A percentile compares a stretch with the other conserved stretches of the same genome.
phyloP scores from a whole-genome alignment of 2,797 vertebrate species.

The Odontamblyopus rebecca region DNA sequence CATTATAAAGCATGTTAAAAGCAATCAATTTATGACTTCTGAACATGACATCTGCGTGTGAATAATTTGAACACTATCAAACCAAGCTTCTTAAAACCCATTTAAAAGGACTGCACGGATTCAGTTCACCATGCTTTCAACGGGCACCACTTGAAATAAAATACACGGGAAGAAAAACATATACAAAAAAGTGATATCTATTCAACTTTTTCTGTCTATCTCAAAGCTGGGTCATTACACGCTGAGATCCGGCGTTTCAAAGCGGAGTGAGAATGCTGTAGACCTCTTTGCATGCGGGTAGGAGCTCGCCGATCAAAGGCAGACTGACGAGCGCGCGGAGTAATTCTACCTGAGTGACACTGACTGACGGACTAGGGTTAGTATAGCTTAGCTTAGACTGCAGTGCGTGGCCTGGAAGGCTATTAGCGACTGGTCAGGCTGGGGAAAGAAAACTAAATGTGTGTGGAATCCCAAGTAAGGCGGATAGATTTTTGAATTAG shows the following conservation, averaged over 20 bases:
- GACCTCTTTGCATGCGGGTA: constrained; percentile 45
- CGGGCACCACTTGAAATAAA: constrained; percentile 21
- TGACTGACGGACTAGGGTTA: constrained; percentile 60
- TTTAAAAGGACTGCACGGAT: constrained; percentile 17
- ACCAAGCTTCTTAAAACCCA: neutral
- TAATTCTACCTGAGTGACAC: constrained; percentile 65
- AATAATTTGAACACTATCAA: constrained; percentile 2
- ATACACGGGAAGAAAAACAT: constrained; percentile 7
- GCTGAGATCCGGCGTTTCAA: constrained; percentile 37
- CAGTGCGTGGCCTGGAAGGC: constrained; percentile 35
- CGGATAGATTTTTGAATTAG: constrained; percentile 36
- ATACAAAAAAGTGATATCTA: constrained; percentile 24
- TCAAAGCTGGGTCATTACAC: constrained; percentile 47
- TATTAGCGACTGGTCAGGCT: constrained; percentile 30
- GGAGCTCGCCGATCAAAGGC: constrained; percentile 48
- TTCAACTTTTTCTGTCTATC: constrained; percentile 35
- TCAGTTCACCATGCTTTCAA: constrained; percentile 1
- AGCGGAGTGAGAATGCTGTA: constrained; percentile 6
- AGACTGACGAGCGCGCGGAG: constrained; percentile 59
- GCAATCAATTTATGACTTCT: neutral
- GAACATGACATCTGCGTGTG: constrained; percentile 26
- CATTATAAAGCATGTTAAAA: too few relatives aligned
- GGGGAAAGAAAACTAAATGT: constrained; percentile 9
- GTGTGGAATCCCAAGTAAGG: constrained; percentile 48
- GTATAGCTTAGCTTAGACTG: constrained; percentile 43